These are phyloP conservation scores for Prunella himalayana DNA, from an alignment of 2,113 vertebrate genomes.

Conservation along the genomic window DNA sequence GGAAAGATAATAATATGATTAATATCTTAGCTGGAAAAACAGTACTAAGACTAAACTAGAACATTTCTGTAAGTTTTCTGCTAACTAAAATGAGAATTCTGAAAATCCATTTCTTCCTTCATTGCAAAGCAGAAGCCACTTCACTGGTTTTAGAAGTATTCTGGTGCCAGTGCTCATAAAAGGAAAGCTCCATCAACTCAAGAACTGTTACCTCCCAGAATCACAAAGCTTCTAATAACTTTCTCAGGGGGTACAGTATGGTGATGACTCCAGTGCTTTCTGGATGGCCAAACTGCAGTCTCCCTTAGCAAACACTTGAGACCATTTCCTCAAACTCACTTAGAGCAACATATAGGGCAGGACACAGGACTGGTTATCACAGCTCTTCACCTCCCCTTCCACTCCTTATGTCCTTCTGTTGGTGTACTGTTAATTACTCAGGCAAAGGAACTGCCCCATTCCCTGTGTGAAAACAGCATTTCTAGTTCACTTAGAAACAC, in stretches of 20 bases:
- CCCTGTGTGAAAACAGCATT: not conserved
- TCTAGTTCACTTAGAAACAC: not conserved
- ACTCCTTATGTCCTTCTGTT: not conserved
- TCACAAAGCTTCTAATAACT: not conserved
- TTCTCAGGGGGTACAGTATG: not conserved
- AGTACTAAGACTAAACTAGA: not conserved
- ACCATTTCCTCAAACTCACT: not conserved
- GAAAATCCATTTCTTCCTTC: not conserved
- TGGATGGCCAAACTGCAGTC: not conserved
- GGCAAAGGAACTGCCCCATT: not conserved
- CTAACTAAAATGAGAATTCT: not conserved
- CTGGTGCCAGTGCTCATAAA: not conserved
- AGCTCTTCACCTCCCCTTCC: not conserved
- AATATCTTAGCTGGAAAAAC: not conserved
- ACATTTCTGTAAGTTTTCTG: not conserved
- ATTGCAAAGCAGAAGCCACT: not conserved
- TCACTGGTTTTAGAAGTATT: not conserved
- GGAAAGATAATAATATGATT: not conserved
- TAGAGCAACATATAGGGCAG: not conserved
- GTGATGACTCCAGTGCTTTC: not conserved
- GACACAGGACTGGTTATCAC: too few species aligned
- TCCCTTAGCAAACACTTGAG: not conserved
- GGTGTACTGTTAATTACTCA: accelerated
- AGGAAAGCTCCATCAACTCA: not conserved
- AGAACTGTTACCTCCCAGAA: not conserved